phyloP scores from a whole-genome alignment of 2,797 vertebrate species.

The Microctenopoma lineatum region DNA sequence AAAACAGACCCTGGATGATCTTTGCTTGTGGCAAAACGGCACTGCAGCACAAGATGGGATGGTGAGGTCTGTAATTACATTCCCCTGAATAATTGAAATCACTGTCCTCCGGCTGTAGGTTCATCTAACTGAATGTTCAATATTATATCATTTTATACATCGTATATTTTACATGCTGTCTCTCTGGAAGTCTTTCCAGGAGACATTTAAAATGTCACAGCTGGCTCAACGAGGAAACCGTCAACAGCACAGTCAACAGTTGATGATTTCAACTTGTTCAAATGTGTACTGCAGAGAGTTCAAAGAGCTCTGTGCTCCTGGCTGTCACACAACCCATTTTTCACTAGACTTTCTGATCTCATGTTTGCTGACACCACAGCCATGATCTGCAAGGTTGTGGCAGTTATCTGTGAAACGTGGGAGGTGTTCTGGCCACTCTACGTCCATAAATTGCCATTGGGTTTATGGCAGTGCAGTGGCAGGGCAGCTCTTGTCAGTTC shows the following conservation, averaged over 20 bases:
- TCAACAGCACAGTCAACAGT: conserved; percentile 37
- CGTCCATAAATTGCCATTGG: conserved; percentile 73
- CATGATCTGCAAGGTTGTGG: conserved; percentile 40
- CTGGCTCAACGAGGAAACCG: conserved; percentile 8
- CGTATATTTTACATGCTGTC: conserved; percentile 60
- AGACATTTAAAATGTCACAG: conserved; percentile 53
- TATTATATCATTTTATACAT: conserved; percentile 75
- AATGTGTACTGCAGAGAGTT: conserved; percentile 44
- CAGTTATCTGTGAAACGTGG: conserved; percentile 50
- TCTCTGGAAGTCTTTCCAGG: conserved; percentile 44
- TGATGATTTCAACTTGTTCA: conserved; percentile 26
- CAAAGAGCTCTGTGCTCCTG: conserved; percentile 19
- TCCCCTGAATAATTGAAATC: conserved; percentile 81
- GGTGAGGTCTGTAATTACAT: conserved; percentile 78
- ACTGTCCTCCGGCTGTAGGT: conserved; percentile 73
- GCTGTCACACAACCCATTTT: conserved; percentile 37
- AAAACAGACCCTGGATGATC: conserved; percentile 78
- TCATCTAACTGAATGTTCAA: conserved; percentile 74
- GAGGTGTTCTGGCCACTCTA: conserved; percentile 69
- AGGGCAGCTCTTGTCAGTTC: conserved; percentile 77
- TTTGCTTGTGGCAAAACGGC: conserved; percentile 79
- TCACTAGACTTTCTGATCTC: conserved; percentile 30
- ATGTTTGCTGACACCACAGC: conserved; percentile 36
- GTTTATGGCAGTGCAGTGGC: conserved; percentile 72
- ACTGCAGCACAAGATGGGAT: conserved; percentile 52